Percentiles rank a stretch among this genome's conserved stretches.
phyloP scores from a whole-genome alignment of 2,113 vertebrate genomes.

The Rana temporaria region DNA sequence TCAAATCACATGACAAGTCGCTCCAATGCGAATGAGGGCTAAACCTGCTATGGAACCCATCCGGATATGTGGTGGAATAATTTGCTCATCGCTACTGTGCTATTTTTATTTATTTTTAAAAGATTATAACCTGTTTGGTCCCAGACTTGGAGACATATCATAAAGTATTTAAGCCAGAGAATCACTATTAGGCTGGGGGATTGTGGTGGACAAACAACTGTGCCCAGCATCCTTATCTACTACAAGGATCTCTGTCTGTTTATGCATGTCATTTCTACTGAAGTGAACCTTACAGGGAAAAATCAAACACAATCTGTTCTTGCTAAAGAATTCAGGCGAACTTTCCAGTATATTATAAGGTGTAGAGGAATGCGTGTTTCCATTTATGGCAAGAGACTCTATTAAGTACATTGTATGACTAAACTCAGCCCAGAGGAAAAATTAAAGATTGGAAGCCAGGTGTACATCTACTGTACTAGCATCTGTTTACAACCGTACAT shows the following conservation, averaged over 20 bases:
- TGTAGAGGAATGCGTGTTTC: slow-evolving; percentile 24
- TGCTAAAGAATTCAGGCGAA: slow-evolving; percentile 25
- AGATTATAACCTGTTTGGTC: no score
- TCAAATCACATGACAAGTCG: no score
- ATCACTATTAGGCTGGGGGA: background rate
- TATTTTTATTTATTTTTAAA: no score
- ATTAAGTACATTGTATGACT: slow-evolving; percentile 3
- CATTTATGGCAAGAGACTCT: slow-evolving; percentile 25
- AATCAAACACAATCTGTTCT: slow-evolving; percentile 15
- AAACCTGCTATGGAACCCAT: no score
- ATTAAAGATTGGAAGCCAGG: slow-evolving; percentile 31
- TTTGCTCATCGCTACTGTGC: no score
- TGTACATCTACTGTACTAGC: slow-evolving; percentile 21
- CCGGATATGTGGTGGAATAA: no score
- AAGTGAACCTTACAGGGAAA: slow-evolving; percentile 19
- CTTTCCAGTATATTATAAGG: slow-evolving; percentile 19
- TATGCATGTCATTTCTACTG: slow-evolving; percentile 5
- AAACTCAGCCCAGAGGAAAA: slow-evolving; percentile 35
- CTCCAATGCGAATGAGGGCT: no score
- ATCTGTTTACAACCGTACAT: slow-evolving; percentile 30
- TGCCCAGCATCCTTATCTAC: slow-evolving; percentile 16
- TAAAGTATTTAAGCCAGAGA: background rate
- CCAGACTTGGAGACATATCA: no score
- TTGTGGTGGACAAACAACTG: background rate
- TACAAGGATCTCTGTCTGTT: background rate